phyloP scores from a whole-genome alignment of 2,797 vertebrate genomes.

The Poecilia picta region DNA sequence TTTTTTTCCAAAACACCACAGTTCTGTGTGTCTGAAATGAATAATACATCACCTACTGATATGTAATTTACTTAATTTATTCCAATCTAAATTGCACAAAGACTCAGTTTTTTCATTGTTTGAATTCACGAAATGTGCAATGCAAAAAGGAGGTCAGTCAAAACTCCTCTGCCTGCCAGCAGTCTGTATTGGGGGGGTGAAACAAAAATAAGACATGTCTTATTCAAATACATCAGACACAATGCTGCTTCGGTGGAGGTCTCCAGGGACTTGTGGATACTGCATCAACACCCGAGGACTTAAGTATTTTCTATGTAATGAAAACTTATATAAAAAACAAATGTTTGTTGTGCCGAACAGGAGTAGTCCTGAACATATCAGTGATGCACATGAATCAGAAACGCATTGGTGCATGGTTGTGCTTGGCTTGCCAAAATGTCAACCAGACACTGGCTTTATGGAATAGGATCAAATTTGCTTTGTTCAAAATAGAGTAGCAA shows the following conservation, averaged over 20 bases:
- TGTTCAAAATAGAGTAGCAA: not conserved
- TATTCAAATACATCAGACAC: conserved; percentile 68
- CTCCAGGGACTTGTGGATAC: conserved; percentile 42
- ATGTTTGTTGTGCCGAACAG: conserved; percentile 40
- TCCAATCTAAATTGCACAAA: conserved; percentile 30
- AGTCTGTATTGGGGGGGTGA: conserved; percentile 55
- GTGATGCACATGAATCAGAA: conserved; percentile 26
- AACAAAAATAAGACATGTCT: conserved; percentile 71
- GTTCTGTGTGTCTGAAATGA: conserved; percentile 13
- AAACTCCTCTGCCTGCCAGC: conserved; percentile 59
- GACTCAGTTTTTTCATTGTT: conserved; percentile 1
- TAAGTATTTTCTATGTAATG: conserved; percentile 47
- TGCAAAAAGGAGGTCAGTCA: conserved; percentile 59
- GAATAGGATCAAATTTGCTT: not conserved
- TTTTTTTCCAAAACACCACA: conserved; percentile 1
- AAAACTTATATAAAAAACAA: conserved; percentile 50
- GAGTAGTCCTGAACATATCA: not conserved
- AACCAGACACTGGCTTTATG: conserved; percentile 11
- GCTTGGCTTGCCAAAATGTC: conserved; percentile 16
- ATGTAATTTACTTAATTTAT: conserved; percentile 35
- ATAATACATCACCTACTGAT: conserved; percentile 19
- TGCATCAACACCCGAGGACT: conserved; percentile 59
- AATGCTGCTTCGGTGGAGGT: conserved; percentile 45
- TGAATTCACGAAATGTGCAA: conserved; percentile 41
- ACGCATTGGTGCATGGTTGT: conserved; percentile 29